phyloP scores from a whole-genome alignment of 2,797 vertebrate species.

The Sciurus carolinensis region DNA sequence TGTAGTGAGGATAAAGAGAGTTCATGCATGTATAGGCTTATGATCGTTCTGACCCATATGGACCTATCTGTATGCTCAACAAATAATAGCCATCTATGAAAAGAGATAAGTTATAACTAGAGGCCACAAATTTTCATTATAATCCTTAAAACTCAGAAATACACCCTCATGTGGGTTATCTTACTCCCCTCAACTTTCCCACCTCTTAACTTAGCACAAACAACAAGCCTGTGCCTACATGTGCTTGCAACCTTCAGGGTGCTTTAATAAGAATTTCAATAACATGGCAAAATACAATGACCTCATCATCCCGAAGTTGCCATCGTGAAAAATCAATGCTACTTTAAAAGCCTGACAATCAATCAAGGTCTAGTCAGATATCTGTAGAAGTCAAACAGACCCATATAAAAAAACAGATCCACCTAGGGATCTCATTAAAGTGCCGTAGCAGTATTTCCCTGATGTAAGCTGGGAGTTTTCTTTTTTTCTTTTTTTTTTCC shows the following conservation, averaged over 20 bases:
- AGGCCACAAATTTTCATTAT: constrained; percentile 17
- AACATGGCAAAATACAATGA: constrained; percentile 87
- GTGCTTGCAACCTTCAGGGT: constrained; percentile 76
- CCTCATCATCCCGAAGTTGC: constrained; percentile 87
- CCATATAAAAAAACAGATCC: constrained; percentile 83
- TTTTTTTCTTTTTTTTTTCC: constrained; percentile 45
- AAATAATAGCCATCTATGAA: constrained; percentile 22
- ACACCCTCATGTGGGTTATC: background rate
- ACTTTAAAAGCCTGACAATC: constrained; percentile 88
- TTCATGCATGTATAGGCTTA: background rate
- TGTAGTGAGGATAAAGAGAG: background rate
- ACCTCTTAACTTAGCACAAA: constrained; percentile 56
- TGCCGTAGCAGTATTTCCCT: constrained; percentile 64
- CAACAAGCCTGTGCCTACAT: constrained; percentile 52
- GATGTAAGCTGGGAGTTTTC: constrained; percentile 80
- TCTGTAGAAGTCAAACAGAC: constrained; percentile 86
- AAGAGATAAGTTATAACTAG: constrained; percentile 9
- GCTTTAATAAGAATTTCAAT: constrained; percentile 86
- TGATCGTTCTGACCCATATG: background rate
- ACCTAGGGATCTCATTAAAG: constrained; percentile 85
- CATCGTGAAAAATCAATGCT: constrained; percentile 88
- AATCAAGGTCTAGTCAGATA: constrained; percentile 84
- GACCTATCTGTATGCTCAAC: background rate
- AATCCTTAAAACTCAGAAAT: constrained; percentile 59
- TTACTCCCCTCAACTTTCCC: constrained; percentile 41